A percentile compares a stretch with the other conserved stretches of the same genome.
Conservation (phyloP, 2,888 invertebrate species). For the Mythimna pallens region DNA sequence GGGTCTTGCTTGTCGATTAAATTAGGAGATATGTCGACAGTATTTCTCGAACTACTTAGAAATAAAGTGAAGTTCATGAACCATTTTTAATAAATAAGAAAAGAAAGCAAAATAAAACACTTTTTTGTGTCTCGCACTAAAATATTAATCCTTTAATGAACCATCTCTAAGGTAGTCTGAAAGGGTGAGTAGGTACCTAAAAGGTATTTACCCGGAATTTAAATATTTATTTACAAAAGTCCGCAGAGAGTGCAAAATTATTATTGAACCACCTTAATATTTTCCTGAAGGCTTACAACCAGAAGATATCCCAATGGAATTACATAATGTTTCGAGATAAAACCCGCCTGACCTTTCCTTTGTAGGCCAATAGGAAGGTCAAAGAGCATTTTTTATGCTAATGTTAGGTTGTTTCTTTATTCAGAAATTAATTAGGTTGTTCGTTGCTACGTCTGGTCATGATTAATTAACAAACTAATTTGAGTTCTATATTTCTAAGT, state of each 20-base stretch:
- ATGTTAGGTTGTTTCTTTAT: slow-evolving; percentile 40
- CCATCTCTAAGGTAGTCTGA: neutral
- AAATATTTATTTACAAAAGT: slow-evolving; percentile 43
- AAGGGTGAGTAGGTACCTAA: slow-evolving; percentile 17
- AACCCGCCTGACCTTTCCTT: slow-evolving; percentile 54
- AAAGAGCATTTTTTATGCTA: slow-evolving; percentile 52
- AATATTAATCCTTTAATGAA: neutral
- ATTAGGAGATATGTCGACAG: slow-evolving; percentile 27
- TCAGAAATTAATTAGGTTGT: slow-evolving; percentile 51
- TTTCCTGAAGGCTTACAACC: slow-evolving; percentile 39
- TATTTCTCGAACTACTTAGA: neutral
- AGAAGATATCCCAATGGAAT: slow-evolving; percentile 50
- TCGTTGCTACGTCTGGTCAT: slow-evolving; percentile 22
- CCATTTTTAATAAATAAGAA: too few relatives aligned
- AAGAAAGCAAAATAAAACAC: too few relatives aligned
- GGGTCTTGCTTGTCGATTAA: slow-evolving; percentile 34
- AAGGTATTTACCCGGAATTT: slow-evolving; percentile 20
- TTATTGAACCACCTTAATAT: slow-evolving; percentile 47
- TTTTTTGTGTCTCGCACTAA: neutral
- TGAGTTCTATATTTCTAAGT: slow-evolving; percentile 15
- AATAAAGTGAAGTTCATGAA: neutral
- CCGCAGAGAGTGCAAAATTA: slow-evolving; percentile 42
- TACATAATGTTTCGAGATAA: slow-evolving; percentile 57
- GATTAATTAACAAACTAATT: slow-evolving; percentile 43
- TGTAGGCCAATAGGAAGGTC: slow-evolving; percentile 42